Conservation (phyloP, 1,140 invertebrate species). For the Aphelenchoides besseyi region DNA sequence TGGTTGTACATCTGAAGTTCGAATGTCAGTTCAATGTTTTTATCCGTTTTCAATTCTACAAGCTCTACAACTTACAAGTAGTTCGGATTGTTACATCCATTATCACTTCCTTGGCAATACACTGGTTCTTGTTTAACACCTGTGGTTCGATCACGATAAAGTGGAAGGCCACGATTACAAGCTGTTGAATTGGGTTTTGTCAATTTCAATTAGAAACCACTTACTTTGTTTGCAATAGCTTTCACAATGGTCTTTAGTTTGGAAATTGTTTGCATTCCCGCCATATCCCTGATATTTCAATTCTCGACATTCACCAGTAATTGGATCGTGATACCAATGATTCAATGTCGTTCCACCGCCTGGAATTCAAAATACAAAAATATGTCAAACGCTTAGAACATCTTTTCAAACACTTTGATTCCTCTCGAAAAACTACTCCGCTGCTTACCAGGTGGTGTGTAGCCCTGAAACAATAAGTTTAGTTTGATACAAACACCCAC, state of each 20-base stretch:
- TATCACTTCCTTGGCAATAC: slow-evolving; percentile 61
- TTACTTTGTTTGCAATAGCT: slow-evolving; percentile 63
- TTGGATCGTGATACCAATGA: slow-evolving; percentile 62
- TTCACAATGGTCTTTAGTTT: slow-evolving; percentile 62
- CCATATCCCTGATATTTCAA: slow-evolving; percentile 62
- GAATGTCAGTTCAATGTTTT: not conserved
- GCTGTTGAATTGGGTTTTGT: slow-evolving; percentile 38
- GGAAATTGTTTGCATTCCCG: slow-evolving; percentile 57
- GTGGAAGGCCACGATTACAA: slow-evolving; percentile 58
- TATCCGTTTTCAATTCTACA: not conserved
- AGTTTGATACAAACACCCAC: not conserved
- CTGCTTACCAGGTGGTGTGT: not conserved
- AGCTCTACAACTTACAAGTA: slow-evolving; percentile 36
- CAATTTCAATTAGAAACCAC: slow-evolving; percentile 15
- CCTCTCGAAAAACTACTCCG: too few species aligned
- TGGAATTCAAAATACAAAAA: slow-evolving; percentile 53
- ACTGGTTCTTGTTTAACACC: slow-evolving; percentile 62
- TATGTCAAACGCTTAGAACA: not conserved
- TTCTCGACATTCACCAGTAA: slow-evolving; percentile 59
- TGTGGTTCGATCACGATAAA: slow-evolving; percentile 60
- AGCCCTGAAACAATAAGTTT: not conserved
- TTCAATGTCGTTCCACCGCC: slow-evolving; percentile 60
- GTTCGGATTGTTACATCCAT: slow-evolving; percentile 62
- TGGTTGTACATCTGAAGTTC: slow-evolving; percentile 45
- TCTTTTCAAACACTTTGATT: too few species aligned